These are phyloP conservation scores for Nycticorax nycticorax DNA, from an alignment of 2,113 vertebrate species.

Conservation along the genomic window DNA sequence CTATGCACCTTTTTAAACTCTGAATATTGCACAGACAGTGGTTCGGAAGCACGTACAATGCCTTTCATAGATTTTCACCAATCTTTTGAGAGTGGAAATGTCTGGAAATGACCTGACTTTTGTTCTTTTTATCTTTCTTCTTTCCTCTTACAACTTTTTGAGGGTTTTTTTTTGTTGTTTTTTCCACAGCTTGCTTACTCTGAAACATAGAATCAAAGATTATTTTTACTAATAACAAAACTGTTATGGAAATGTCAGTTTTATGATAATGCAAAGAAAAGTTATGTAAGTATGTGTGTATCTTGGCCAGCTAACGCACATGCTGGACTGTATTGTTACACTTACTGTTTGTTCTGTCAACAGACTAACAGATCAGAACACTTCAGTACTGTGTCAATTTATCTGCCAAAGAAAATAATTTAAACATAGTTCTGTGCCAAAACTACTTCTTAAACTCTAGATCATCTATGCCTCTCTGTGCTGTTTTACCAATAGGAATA, in stretches of 20 bases:
- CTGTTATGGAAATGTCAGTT: conserved; percentile 10
- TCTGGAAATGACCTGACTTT: not conserved
- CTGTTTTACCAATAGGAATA: not conserved
- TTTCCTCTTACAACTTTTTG: not conserved
- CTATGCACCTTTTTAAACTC: not conserved
- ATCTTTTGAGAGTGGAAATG: conserved; percentile 8
- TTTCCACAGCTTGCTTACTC: not conserved
- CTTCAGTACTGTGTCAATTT: not conserved
- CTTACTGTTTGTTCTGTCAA: conserved; percentile 42
- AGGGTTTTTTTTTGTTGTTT: not conserved
- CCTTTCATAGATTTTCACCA: conserved; percentile 3
- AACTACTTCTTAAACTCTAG: not conserved
- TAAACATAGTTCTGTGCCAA: not conserved
- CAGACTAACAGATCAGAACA: conserved; percentile 18
- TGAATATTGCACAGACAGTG: not conserved
- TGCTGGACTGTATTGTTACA: not conserved
- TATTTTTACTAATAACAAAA: conserved; percentile 42
- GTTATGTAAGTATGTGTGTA: conserved; percentile 19
- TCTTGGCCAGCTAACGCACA: conserved; percentile 4
- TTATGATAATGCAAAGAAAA: conserved; percentile 50
- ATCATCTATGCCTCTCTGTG: not conserved
- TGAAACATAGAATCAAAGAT: not conserved
- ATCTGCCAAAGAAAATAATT: conserved; percentile 28
- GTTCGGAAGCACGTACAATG: not conserved
- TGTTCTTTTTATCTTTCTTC: not conserved